Evolutionary conservation across 2,888 invertebrate genomes (phyloP).

Genomic region (Leptinotarsa peninsularis): DNA sequence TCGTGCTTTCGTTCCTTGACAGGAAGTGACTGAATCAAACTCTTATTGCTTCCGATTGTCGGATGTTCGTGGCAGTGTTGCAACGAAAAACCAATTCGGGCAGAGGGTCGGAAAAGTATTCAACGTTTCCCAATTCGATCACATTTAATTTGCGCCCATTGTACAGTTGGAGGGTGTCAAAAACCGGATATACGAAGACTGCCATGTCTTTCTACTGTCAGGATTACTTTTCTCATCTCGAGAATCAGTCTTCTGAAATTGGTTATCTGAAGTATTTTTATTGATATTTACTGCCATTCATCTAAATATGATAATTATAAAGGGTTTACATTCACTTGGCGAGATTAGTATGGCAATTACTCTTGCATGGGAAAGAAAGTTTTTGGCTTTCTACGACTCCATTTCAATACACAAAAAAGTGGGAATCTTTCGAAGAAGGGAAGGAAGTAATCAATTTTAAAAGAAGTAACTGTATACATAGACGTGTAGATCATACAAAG

Average conservation of each 20-base stretch:
- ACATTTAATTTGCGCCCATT: slow-evolving; percentile 11
- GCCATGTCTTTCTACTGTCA: not conserved
- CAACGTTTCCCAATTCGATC: slow-evolving; percentile 4
- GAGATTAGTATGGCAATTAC: too few species aligned
- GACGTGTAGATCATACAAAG: too few species aligned
- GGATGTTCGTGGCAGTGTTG: slow-evolving; percentile 23
- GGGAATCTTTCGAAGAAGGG: too few species aligned
- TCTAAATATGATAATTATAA: too few species aligned
- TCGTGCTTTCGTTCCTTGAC: slow-evolving; percentile 31
- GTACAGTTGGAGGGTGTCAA: not conserved
- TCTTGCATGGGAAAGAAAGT: too few species aligned
- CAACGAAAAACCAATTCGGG: slow-evolving; percentile 11
- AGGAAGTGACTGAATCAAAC: slow-evolving; percentile 41
- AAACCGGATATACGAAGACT: not conserved
- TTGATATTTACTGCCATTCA: too few species aligned
- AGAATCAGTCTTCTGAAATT: not conserved
- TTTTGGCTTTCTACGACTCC: too few species aligned
- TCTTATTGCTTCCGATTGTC: slow-evolving; percentile 42
- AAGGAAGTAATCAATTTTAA: too few species aligned
- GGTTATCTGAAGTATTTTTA: not conserved
- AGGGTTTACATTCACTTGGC: too few species aligned
- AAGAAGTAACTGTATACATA: too few species aligned
- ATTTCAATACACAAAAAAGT: too few species aligned
- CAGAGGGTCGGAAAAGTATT: slow-evolving; percentile 2
- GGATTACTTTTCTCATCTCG: not conserved